These are phyloP conservation scores for Entosphenus tridentatus DNA, from an alignment of 2,113 vertebrate species.

Conservation along the genomic window DNA sequence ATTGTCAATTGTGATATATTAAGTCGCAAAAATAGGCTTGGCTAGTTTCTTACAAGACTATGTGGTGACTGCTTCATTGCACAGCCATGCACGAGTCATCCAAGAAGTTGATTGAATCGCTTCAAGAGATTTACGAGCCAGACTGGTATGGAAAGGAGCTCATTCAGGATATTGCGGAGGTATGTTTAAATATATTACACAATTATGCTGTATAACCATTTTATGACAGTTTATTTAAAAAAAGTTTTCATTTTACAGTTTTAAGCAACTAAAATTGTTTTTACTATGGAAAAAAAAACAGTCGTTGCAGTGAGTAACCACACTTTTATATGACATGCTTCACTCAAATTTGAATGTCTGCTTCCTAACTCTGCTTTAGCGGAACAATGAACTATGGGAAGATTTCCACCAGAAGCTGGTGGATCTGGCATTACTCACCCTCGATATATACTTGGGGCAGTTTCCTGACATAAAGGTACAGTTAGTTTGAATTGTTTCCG, in stretches of 20 bases:
- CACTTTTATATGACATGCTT: too few relatives aligned
- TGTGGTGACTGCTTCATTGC: slow-evolving; percentile 10
- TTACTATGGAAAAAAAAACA: too few relatives aligned
- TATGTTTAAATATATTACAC: slow-evolving; percentile 14
- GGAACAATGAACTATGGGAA: slow-evolving; percentile 83
- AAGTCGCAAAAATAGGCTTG: too few relatives aligned
- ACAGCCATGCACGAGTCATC: slow-evolving; percentile 95
- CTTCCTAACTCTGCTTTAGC: slow-evolving; percentile 22
- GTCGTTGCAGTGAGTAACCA: too few relatives aligned
- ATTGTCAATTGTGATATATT: too few relatives aligned
- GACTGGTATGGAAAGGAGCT: slow-evolving; percentile 90
- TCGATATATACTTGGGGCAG: slow-evolving; percentile 70
- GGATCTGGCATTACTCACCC: slow-evolving; percentile 58
- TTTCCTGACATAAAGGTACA: slow-evolving; percentile 91
- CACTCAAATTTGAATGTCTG: too few relatives aligned
- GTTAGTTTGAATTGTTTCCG: too few relatives aligned
- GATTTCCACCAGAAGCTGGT: slow-evolving; percentile 91
- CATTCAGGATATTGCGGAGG: slow-evolving; percentile 72
- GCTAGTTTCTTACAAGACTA: too few relatives aligned
- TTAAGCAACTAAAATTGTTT: too few relatives aligned
- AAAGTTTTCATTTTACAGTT: too few relatives aligned
- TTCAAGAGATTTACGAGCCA: slow-evolving; percentile 89
- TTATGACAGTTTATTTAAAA: too few relatives aligned
- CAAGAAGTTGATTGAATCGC: slow-evolving; percentile 75
- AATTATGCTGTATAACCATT: too few relatives aligned